Evolutionary conservation across 2,797 vertebrate genomes (phyloP).

Genomic region (Threskiornis aethiopicus): DNA sequence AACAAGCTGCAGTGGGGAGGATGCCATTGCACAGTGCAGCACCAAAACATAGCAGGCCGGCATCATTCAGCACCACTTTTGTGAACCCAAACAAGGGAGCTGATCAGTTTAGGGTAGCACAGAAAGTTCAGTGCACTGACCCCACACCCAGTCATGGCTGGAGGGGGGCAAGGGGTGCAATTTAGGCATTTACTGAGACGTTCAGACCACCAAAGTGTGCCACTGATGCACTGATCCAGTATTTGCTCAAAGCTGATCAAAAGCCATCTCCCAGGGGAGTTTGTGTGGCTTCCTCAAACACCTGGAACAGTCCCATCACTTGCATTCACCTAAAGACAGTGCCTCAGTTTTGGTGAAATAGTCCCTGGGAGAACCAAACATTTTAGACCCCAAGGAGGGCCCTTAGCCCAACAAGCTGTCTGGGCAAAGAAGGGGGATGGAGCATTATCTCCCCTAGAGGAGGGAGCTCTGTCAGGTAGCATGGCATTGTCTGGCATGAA

Average conservation of each 20-base stretch:
- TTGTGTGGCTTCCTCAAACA: neutral
- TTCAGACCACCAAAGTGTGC: neutral
- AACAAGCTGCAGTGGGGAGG: accelerated
- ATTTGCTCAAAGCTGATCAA: neutral
- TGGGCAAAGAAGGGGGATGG: neutral
- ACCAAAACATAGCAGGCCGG: neutral
- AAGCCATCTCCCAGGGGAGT: neutral
- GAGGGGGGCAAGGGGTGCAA: neutral
- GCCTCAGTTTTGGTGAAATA: neutral
- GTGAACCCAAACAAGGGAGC: neutral
- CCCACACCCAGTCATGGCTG: neutral
- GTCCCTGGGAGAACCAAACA: neutral
- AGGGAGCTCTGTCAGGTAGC: neutral
- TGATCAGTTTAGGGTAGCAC: neutral
- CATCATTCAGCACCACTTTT: neutral
- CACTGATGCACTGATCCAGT: neutral
- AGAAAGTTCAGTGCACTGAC: neutral
- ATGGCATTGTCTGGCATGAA: neutral
- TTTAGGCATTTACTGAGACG: neutral
- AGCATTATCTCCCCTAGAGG: neutral
- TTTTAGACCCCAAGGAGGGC: neutral
- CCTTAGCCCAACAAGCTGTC: neutral
- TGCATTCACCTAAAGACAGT: neutral
- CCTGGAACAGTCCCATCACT: neutral
- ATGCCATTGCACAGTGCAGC: neutral